Base-by-base conservation (phyloP, 64 coral and sea anemone species). In the Acropora yongei region DNA sequence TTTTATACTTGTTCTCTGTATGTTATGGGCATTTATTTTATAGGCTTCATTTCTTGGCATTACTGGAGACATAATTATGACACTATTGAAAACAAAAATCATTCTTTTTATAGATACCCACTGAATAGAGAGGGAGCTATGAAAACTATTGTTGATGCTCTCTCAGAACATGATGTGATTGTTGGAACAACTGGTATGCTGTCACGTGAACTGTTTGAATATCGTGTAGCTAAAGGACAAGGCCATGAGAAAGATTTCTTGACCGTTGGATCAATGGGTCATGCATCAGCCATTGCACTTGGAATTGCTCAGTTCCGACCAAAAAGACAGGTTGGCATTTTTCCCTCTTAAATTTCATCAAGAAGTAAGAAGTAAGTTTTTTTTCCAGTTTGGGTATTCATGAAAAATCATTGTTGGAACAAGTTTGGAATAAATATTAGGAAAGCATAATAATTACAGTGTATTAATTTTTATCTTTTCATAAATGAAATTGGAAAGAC, bases 161-260 rank as follows among this genome's bases (percentile, higher is more conserved):
- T 98, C 14, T 66, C 93, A 75, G 96, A 98, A 47, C 80, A 84
- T 88, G 96, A 98, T 78, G 90, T 95, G 77, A 93, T 98, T 41
- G 89, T 98, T 41, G 96, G 93, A 73, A 98, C 96, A 65, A 98
- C 96, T 82, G 96, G 96, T 49, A 98, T 98, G 96, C 89, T 98
- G 86, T 98, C 96, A 13, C 88, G 96, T 48, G 96, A 98, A 44
- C 88, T 98, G 68, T 98, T 98, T 91, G 96, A 98, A 74, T 95
- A 98, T 44, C 76, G 96, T 4, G 93, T 98, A 13, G 74, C 87
- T 2, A 98, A 95, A 89, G 91, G 91, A 2, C 96, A 98, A 47
- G 96, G 96, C 6, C 96, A 98, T 68, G 96, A 98, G 57, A 98
- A 98, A 41, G 96, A 98, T 86, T 98, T 98, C 83, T 78, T 98